Percentiles rank a stretch among this genome's conserved stretches.
Evolutionary conservation across 2,797 vertebrate genomes (phyloP).

Genomic region (Melanotaenia boesemani): DNA sequence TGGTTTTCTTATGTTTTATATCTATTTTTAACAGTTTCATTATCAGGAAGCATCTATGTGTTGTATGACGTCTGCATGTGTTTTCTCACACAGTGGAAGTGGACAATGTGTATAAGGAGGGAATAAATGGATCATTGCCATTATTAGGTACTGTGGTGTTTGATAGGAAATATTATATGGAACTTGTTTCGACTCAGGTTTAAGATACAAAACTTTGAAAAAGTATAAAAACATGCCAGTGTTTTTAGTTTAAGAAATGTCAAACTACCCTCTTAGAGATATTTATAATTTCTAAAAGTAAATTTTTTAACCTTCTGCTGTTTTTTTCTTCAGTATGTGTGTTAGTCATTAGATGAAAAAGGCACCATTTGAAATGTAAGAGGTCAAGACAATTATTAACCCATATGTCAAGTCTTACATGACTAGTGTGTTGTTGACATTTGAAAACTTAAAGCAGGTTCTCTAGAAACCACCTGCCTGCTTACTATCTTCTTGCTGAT

Average conservation of each 20-base stretch:
- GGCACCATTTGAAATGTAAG: conserved; percentile 30
- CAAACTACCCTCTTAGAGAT: not conserved
- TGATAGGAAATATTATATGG: not conserved
- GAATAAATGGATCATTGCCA: not conserved
- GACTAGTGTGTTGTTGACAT: conserved; percentile 38
- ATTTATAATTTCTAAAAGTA: not conserved
- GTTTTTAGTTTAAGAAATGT: not conserved
- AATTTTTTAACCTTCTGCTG: not conserved
- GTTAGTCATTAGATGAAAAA: conserved; percentile 6
- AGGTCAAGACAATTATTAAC: conserved; percentile 54
- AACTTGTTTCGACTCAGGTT: not conserved
- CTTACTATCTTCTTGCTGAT: conserved; percentile 63
- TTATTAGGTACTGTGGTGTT: not conserved
- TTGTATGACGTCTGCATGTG: not conserved
- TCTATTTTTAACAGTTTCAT: not conserved
- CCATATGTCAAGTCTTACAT: conserved; percentile 1
- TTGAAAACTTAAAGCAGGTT: conserved; percentile 42
- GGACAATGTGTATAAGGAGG: not conserved
- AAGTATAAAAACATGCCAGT: not conserved
- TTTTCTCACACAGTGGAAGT: conserved; percentile 10
- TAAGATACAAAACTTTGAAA: not conserved
- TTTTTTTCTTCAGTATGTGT: not conserved
- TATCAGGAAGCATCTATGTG: not conserved
- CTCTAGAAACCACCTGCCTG: conserved; percentile 66
- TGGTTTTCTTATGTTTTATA: not conserved